Percentiles rank a stretch among this genome's conserved stretches.
These are phyloP conservation scores for Aphidoletes aphidimyza DNA, from an alignment of 2,888 invertebrate genomes.

Conservation along the genomic window DNA sequence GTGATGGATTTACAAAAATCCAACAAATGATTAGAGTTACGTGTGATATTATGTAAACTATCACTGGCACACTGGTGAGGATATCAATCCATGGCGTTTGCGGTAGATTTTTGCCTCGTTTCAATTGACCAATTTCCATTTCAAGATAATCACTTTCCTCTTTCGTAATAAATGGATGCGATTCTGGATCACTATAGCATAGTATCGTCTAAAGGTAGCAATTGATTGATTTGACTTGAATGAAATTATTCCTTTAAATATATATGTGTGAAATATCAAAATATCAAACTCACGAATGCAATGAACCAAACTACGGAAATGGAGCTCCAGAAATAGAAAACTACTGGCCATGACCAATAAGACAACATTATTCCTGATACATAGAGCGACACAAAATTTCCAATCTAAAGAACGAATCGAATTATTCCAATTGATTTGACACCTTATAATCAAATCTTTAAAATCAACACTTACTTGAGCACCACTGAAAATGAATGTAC, in stretches of 20 bases:
- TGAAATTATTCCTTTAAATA: not conserved
- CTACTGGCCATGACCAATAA: constrained; percentile 76
- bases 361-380: constrained; percentile 77
- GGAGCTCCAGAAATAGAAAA: constrained; percentile 83
- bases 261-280: not conserved
- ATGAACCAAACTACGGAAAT: constrained; percentile 79
- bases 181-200: constrained; percentile 75
- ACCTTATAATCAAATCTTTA: not conserved
- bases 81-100: constrained; percentile 79
- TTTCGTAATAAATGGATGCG: constrained; percentile 80
- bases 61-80: constrained; percentile 76
- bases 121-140: constrained; percentile 71
- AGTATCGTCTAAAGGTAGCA: constrained; percentile 67
- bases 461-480: constrained; percentile 72
- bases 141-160: constrained; percentile 75
- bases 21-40: too few relatives aligned
- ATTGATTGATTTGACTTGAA: too few relatives aligned
- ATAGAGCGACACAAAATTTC: constrained; percentile 73
- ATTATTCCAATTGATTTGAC: not conserved
- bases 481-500: constrained; percentile 82
- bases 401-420: constrained; percentile 59
- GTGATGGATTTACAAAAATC: too few relatives aligned
- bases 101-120: constrained; percentile 69
- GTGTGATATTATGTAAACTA: too few relatives aligned
- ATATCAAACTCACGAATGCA: constrained; percentile 69